Conservation (phyloP, 2,888 invertebrate genomes). For the Cryptocheilus praepositus region DNA sequence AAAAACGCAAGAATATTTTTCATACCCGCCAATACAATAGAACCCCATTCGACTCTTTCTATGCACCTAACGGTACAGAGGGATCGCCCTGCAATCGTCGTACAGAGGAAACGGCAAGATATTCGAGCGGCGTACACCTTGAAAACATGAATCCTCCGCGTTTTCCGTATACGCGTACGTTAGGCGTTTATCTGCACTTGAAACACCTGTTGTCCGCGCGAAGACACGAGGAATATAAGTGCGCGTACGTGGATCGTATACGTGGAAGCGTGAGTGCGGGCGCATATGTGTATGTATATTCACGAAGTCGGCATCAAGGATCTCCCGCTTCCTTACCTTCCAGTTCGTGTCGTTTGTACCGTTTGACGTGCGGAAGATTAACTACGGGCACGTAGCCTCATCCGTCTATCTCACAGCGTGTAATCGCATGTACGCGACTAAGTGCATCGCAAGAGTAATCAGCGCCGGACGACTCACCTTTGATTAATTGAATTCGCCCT, state of each 20-base stretch:
- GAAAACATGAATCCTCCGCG: too few species aligned
- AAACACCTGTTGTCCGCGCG: constrained; percentile 20
- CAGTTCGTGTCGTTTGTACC: constrained; percentile 57
- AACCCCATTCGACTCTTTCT: too few species aligned
- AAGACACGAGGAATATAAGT: constrained; percentile 22
- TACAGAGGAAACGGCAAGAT: too few species aligned
- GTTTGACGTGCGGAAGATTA: constrained; percentile 71
- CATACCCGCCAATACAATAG: too few species aligned
- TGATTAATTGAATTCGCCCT: constrained; percentile 67
- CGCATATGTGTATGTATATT: neutral
- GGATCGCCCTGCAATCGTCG: too few species aligned
- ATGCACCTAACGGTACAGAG: too few species aligned
- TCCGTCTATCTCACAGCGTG: constrained; percentile 70
- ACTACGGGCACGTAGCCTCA: constrained; percentile 68
- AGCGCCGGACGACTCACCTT: constrained; percentile 61
- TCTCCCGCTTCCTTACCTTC: constrained; percentile 45
- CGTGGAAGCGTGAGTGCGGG: neutral
- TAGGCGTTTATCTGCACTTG: constrained; percentile 16
- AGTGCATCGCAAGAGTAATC: constrained; percentile 71
- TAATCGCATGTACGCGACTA: constrained; percentile 70
- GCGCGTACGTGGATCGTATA: constrained; percentile 19
- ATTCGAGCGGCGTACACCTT: too few species aligned
- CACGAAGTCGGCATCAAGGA: constrained; percentile 19
- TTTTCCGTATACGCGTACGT: constrained; percentile 1
- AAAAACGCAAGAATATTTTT: too few species aligned